Evolutionary conservation across 2,113 vertebrate genomes (phyloP).

Genomic region (Oryzias celebensis): DNA sequence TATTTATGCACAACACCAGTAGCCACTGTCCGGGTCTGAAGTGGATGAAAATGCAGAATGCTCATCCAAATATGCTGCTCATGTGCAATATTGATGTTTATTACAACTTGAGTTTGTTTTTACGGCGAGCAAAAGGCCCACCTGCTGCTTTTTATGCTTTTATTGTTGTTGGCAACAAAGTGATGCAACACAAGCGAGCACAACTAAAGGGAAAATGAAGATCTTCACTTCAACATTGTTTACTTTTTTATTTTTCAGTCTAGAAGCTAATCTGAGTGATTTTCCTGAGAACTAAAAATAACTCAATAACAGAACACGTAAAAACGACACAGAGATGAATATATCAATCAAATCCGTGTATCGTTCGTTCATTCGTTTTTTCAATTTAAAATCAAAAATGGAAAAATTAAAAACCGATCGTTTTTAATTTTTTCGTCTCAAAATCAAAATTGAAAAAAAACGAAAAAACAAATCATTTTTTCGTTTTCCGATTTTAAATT

Average conservation of each 20-base stretch:
- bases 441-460: too few relatives aligned
- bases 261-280: slow-evolving; percentile 4
- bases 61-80: slow-evolving; percentile 66
- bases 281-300: neutral
- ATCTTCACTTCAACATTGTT: slow-evolving; percentile 16
- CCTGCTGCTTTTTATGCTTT: slow-evolving; percentile 16
- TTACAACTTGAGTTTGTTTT: slow-evolving; percentile 26
- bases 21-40: slow-evolving; percentile 29
- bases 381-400: too few relatives aligned
- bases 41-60: slow-evolving; percentile 31
- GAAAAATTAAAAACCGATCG: too few relatives aligned
- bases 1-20: slow-evolving; percentile 60
- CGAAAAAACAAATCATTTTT: too few relatives aligned
- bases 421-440: too few relatives aligned
- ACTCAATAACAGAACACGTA: too few relatives aligned
- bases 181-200: slow-evolving; percentile 24
- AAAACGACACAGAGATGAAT: too few relatives aligned
- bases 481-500: too few relatives aligned
- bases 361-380: too few relatives aligned
- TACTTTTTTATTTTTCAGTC: slow-evolving; percentile 6
- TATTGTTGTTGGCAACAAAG: slow-evolving; percentile 18
- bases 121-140: slow-evolving; percentile 8
- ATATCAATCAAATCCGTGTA: too few relatives aligned
- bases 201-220: slow-evolving; percentile 32
- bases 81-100: slow-evolving; percentile 62